phyloP scores from a whole-genome alignment of 2,113 vertebrate genomes.

The Eclectus roratus region DNA sequence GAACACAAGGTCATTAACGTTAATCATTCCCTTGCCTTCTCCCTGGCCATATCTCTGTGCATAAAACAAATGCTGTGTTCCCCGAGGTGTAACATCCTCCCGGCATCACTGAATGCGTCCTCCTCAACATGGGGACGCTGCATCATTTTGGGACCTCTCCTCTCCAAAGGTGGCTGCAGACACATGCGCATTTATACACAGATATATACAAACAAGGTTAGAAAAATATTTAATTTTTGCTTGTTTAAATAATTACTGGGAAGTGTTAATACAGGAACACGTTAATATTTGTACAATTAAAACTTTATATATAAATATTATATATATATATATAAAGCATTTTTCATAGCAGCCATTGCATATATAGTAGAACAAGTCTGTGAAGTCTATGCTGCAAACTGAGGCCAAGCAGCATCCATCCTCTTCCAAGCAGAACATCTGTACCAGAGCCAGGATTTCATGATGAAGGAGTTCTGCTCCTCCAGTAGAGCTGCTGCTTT shows the following conservation, averaged over 20 bases:
- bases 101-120: neutral
- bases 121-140: neutral
- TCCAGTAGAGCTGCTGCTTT: slow-evolving; percentile 12
- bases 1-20: slow-evolving; percentile 9
- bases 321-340: slow-evolving; percentile 62
- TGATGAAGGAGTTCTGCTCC: slow-evolving; percentile 24
- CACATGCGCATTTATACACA: slow-evolving; percentile 50
- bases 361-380: slow-evolving; percentile 43
- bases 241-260: slow-evolving; percentile 79
- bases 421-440: slow-evolving; percentile 45
- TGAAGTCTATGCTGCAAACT: slow-evolving; percentile 36
- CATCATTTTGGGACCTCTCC: neutral
- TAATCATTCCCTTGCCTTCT: slow-evolving; percentile 34
- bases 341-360: slow-evolving; percentile 79
- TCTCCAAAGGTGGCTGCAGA: slow-evolving; percentile 31
- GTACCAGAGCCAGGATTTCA: slow-evolving; percentile 14
- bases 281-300: slow-evolving; percentile 76
- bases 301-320: slow-evolving; percentile 72
- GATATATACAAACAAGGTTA: slow-evolving; percentile 76
- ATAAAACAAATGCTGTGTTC: neutral
- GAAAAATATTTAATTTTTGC: slow-evolving; percentile 82
- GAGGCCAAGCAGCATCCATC: slow-evolving; percentile 28
- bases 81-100: neutral
- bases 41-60: slow-evolving; percentile 12
- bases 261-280: slow-evolving; percentile 77